Evolutionary conservation across 2,888 invertebrate species (phyloP), one percentile per base, ranked within the genome.

Genomic region (Panorpa germanica): DNA sequence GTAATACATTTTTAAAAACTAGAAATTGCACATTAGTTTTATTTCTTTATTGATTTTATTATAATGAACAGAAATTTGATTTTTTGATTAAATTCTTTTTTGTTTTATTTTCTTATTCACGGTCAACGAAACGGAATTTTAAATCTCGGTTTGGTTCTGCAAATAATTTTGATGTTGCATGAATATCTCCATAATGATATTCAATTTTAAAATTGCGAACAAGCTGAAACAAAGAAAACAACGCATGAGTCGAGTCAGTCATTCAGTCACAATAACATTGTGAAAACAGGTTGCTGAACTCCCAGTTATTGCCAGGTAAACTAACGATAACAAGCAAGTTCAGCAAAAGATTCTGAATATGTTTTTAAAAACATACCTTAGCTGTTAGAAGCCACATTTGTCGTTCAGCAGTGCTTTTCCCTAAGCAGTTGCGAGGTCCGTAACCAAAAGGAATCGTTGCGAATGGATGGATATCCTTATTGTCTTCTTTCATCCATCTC

Each of bases 151-250:
- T 63, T 4, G 72, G 71, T 35, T 57, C 58, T 12, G 67, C 60
- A 36, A 72, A 56, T 41, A 71, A 61, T 40, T 53, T 54, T 40
- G 60, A 59, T 25, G 59, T 63, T 31, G 66, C 61, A 32, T 51
- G 49, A 26, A 73, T 63, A 34, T 70, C 69, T 9, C 67, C 70
- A 44, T 73, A 72, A 42, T 71, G 66, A 42, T 72, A 73, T 42
- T 72, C 69, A 26, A 74, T 49, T 43, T 58, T 63, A 44, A 63
- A 73, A 42, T 64, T 65, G 38, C 63, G 59, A 30, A 71, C 38
- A 32, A 72, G 41, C 70, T 71, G 50, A 21, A 55, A 57, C 26
- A 34, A 28, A 37, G 31, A 28, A 25, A 15, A n/a, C n/a, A n/a
- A n/a, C n/a, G n/a, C n/a, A n/a, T n/a, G n/a, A n/a, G n/a, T n/a